phyloP scores from a whole-genome alignment of 2,888 invertebrate genomes.

The Acrobasis suavella region DNA sequence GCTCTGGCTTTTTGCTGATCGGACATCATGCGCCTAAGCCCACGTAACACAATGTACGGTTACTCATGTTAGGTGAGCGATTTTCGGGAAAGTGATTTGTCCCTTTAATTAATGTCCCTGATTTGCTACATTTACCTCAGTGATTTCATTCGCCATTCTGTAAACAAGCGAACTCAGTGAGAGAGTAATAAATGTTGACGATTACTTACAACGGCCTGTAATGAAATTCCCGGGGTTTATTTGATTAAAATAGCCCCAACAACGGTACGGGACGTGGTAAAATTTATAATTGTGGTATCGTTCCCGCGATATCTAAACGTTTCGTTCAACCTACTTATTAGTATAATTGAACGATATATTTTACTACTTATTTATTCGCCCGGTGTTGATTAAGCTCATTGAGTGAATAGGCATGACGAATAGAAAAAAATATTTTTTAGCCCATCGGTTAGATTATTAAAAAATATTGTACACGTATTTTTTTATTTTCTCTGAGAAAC shows the following conservation, averaged over 20 bases:
- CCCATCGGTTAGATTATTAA: no score
- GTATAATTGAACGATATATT: not conserved
- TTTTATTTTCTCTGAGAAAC: no score
- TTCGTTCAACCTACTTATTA: not conserved
- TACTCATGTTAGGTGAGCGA: not conserved
- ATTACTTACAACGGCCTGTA: slow-evolving; percentile 44
- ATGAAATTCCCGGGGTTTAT: slow-evolving; percentile 55
- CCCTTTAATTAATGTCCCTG: slow-evolving; percentile 14
- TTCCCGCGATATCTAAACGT: slow-evolving; percentile 30
- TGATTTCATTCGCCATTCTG: slow-evolving; percentile 12
- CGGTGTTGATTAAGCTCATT: no score
- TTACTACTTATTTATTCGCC: no score
- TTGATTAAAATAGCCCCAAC: slow-evolving; percentile 50
- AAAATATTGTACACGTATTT: no score
- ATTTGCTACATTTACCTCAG: slow-evolving; percentile 15
- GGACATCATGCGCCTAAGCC: not conserved
- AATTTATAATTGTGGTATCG: slow-evolving; percentile 37
- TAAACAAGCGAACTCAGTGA: slow-evolving; percentile 21
- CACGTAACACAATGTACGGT: not conserved
- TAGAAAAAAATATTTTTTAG: no score
- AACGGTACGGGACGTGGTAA: slow-evolving; percentile 28
- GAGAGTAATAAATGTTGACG: slow-evolving; percentile 40
- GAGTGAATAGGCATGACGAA: no score
- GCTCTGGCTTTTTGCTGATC: no score
- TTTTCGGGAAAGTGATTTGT: slow-evolving; percentile 6